These are phyloP conservation scores for Andrena camellia DNA, from an alignment of 2,888 invertebrate species.

Conservation along the genomic window DNA sequence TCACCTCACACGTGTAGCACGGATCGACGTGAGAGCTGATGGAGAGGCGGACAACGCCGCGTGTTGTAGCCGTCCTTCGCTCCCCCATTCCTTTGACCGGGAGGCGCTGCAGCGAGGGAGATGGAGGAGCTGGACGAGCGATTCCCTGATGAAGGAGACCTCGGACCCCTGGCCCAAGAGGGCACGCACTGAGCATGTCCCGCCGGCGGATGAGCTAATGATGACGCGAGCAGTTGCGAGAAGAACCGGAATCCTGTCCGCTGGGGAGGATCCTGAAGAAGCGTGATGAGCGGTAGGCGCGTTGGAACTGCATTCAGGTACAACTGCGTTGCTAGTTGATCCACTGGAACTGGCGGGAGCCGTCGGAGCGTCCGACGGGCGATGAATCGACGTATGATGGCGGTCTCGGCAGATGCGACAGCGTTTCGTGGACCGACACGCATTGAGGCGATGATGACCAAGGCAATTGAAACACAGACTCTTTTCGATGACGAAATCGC, in stretches of 20 bases:
- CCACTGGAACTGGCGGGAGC: background rate
- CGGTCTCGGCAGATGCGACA: background rate
- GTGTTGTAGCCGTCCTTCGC: background rate
- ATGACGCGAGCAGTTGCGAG: background rate
- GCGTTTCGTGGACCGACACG: background rate
- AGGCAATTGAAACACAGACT: background rate
- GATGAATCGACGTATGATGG: background rate
- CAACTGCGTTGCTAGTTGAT: background rate
- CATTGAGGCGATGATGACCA: background rate
- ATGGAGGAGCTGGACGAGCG: background rate
- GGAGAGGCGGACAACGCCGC: background rate
- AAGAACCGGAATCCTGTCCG: background rate
- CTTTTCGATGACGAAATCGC: background rate
- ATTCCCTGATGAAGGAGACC: conserved; percentile 3
- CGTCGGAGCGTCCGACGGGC: background rate
- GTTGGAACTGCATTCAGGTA: background rate
- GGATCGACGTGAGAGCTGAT: background rate
- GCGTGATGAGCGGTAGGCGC: background rate
- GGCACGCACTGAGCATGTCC: background rate
- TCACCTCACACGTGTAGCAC: background rate
- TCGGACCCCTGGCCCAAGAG: background rate
- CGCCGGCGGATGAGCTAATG: background rate
- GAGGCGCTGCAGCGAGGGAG: background rate
- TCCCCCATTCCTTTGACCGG: background rate
- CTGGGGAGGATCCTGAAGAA: background rate